phyloP scores from a whole-genome alignment of 2,113 vertebrate genomes.

The Lasiurus borealis region DNA sequence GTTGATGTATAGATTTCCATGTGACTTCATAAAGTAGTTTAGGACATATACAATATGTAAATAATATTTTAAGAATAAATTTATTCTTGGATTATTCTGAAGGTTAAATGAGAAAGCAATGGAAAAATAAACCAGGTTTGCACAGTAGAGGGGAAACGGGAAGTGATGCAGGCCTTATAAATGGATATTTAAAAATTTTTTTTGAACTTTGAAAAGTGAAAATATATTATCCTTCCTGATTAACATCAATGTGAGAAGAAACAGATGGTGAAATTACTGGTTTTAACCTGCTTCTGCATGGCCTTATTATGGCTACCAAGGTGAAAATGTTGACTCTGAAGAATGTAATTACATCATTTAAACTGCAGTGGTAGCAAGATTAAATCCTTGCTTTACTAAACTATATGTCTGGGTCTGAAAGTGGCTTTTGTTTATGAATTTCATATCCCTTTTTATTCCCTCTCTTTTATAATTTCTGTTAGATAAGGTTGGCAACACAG shows the following conservation, averaged over 20 bases:
- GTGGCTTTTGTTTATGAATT: conserved; percentile 69
- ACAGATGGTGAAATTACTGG: conserved; percentile 83
- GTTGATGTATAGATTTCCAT: background rate
- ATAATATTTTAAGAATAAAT: background rate
- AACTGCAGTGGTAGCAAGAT: conserved; percentile 75
- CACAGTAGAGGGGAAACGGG: background rate
- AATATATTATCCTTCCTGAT: conserved; percentile 65
- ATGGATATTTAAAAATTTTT: background rate
- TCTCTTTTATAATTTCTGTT: background rate
- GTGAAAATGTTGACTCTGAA: conserved; percentile 80
- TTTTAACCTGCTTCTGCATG: conserved; percentile 78
- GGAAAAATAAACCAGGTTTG: background rate
- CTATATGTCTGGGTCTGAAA: conserved; percentile 54
- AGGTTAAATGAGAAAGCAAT: background rate
- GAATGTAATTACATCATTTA: conserved; percentile 84
- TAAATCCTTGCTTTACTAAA: conserved; percentile 76
- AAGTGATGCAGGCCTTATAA: background rate
- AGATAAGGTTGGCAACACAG: conserved; percentile 38
- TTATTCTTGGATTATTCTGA: background rate
- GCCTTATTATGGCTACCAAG: conserved; percentile 85
- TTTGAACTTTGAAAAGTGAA: background rate
- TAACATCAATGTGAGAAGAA: conserved; percentile 82
- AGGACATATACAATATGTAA: background rate
- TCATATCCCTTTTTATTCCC: conserved; percentile 15
- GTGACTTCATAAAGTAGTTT: background rate